Conservation (phyloP, 2,888 invertebrate genomes). For the Orchesella flavescens region DNA sequence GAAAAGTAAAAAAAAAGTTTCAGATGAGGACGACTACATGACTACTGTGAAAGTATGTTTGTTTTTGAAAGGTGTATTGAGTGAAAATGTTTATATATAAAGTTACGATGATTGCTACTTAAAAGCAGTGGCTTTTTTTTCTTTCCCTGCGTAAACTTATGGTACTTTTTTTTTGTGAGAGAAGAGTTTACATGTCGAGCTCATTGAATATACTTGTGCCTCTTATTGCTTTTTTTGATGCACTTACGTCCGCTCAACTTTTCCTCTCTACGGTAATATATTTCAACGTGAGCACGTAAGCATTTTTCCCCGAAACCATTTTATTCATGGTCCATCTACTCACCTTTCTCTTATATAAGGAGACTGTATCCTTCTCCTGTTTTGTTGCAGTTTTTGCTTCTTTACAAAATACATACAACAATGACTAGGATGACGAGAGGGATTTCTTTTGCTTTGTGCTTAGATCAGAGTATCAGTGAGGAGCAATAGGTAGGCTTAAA, state of each 20-base stretch:
- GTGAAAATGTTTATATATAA: not conserved
- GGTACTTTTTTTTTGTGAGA: not conserved
- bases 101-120: slow-evolving; percentile 6
- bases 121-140: not conserved
- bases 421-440: no score
- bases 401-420: no score
- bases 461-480: no score
- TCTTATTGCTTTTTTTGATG: not conserved
- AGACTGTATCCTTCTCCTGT: no score
- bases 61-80: slow-evolving; percentile 8
- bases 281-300: slow-evolving; percentile 19
- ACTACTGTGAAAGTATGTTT: not conserved
- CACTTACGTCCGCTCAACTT: not conserved
- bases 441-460: no score
- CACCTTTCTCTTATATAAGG: not conserved
- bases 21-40: not conserved
- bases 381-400: no score
- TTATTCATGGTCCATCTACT: slow-evolving; percentile 28
- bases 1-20: not conserved
- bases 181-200: not conserved
- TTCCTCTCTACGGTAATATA: not conserved
- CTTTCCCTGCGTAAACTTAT: not conserved
- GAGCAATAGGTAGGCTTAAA: no score
- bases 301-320: slow-evolving; percentile 1
- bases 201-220: not conserved